Conservation (phyloP, 2,888 invertebrate species). For the Habroteleia sp. region DNA sequence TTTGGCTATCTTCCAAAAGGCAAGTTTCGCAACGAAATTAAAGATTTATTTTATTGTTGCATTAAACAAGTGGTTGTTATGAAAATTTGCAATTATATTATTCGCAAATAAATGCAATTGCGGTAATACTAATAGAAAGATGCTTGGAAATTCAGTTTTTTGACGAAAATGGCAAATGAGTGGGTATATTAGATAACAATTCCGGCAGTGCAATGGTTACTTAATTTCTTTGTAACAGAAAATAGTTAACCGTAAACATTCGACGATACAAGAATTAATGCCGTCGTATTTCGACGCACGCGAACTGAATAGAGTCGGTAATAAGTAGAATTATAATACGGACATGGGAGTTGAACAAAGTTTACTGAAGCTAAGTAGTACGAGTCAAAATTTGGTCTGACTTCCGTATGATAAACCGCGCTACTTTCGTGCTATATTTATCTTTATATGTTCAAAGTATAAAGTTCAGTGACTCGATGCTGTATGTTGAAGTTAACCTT, state of each 20-base stretch:
- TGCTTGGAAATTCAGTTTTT: too few relatives aligned
- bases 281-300: background rate
- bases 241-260: slow-evolving; percentile 30
- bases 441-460: slow-evolving; percentile 22
- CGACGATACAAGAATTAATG: slow-evolving; percentile 18
- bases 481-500: slow-evolving; percentile 2
- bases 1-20: too few relatives aligned
- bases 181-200: too few relatives aligned
- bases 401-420: slow-evolving; percentile 31
- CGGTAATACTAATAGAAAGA: too few relatives aligned
- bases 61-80: too few relatives aligned
- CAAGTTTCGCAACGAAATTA: too few relatives aligned
- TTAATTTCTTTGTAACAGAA: slow-evolving; percentile 8
- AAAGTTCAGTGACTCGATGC: slow-evolving; percentile 20
- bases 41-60: too few relatives aligned
- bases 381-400: slow-evolving; percentile 44
- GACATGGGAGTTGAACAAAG: slow-evolving; percentile 28
- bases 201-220: too few relatives aligned
- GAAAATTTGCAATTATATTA: too few relatives aligned
- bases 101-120: too few relatives aligned
- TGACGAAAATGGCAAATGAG: too few relatives aligned
- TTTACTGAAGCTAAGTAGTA: slow-evolving; percentile 44
- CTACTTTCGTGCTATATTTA: slow-evolving; percentile 28
- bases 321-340: slow-evolving; percentile 48
- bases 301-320: slow-evolving; percentile 24